Evolutionary conservation across 1,140 invertebrate genomes (phyloP), one percentile per base, ranked within the genome.

Genomic region (Babylonia areolata): DNA sequence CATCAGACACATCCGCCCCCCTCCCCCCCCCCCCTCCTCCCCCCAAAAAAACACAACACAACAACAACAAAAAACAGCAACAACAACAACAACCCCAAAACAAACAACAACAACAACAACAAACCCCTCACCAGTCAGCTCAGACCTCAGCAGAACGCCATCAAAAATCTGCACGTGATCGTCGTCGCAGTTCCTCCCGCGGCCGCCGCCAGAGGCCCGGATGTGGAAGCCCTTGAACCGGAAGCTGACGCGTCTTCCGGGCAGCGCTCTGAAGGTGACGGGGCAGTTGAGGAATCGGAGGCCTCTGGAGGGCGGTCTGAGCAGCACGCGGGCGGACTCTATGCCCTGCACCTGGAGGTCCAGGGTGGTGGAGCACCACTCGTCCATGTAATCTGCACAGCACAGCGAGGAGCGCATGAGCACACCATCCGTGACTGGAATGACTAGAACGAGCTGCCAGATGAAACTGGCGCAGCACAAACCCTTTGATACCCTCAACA

Each of bases 111-210:
- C 46, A 12, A 9, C 46, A 51, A 51, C 46, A 51, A 17, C 46
- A 51, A 17, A 0, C 1, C 46, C 46, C 46, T 85, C 15, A 89
- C 88, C 81, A 39, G 84, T 87, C 5, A 89, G 51, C 20, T 84
- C 78, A 0, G 28, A 15, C 23, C 31, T n/a, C n/a, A 51, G 9
- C 23, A 33, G 28, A 2, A 0, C 28, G 78, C 85, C 88, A 6
- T 87, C 88, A 81, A 84, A 87, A 15, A 89, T 15, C 85, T 86
- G 87, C 37, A 89, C 15, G 86, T 84, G 54, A 75, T 88, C 82
- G 28, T 42, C 54, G 5, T 46, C 31, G 75, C 88, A 89, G 33
- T 87, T 86, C 11, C 71, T 46, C 12, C 69, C 86, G 3, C 77
- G 42, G 3, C 80, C 31, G 58, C 17, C 58, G n/a, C n/a, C n/a